Conservation (phyloP, 2,797 vertebrate species). For the Martes flavigula region DNA sequence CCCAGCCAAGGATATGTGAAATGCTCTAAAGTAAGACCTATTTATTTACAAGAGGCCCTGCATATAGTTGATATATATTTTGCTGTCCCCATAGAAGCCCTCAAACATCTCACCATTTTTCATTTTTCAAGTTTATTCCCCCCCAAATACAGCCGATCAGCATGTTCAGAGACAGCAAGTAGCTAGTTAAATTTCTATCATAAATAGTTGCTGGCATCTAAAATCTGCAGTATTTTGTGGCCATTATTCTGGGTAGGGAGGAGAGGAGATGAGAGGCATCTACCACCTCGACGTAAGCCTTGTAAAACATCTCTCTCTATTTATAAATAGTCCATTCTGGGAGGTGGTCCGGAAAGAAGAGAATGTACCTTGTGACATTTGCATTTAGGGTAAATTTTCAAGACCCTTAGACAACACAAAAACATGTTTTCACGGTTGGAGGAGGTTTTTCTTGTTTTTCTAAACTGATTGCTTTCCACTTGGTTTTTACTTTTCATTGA, state of each 20-base stretch:
- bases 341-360: neutral
- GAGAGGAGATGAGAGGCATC: neutral
- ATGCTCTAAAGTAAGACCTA: neutral
- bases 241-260: neutral
- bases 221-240: neutral
- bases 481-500: neutral
- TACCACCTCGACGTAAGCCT: neutral
- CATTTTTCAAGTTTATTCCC: neutral
- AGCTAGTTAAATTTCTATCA: neutral
- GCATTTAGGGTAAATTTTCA: neutral
- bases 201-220: neutral
- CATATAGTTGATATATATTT: neutral
- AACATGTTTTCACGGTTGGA: neutral
- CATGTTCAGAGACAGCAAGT: neutral
- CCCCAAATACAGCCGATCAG: neutral
- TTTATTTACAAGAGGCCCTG: no score
- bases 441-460: neutral
- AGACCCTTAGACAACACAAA: neutral
- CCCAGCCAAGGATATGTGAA: neutral
- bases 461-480: slow-evolving; percentile 5
- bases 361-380: neutral
- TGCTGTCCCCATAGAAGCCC: neutral
- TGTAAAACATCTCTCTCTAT: neutral
- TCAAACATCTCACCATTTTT: neutral
- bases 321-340: neutral